Percentiles rank a stretch among this genome's conserved stretches.
These are phyloP conservation scores for Cotesia vestalis DNA, from an alignment of 1,140 invertebrate species.

Conservation along the genomic window DNA sequence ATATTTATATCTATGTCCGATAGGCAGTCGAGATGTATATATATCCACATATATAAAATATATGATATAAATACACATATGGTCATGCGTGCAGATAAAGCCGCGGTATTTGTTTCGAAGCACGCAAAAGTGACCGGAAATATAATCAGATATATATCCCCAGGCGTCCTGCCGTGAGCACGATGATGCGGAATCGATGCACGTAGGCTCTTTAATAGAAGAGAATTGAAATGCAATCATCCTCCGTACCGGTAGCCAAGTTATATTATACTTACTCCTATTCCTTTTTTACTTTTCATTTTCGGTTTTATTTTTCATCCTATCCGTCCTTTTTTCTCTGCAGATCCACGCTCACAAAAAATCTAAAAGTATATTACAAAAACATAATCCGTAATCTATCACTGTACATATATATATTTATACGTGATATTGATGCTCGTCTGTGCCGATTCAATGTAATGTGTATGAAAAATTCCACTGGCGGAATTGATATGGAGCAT, in stretches of 20 bases:
- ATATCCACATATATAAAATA: no score
- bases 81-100: constrained; percentile 15
- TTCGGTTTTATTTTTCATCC: background rate
- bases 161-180: constrained; percentile 10
- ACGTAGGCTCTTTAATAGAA: constrained; percentile 39
- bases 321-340: constrained; percentile 6
- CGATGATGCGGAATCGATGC: constrained; percentile 33
- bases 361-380: background rate
- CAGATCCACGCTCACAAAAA: background rate
- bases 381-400: constrained; percentile 23
- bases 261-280: constrained; percentile 11
- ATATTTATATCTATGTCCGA: no score
- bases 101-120: constrained; percentile 3
- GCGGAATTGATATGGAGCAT: no score
- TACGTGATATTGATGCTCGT: constrained; percentile 3
- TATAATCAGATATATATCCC: constrained; percentile 24
- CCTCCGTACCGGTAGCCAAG: constrained; percentile 33
- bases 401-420: no score
- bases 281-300: constrained; percentile 16
- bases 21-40: no score
- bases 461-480: no score
- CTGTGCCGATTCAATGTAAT: background rate
- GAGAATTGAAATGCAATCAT: constrained; percentile 40
- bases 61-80: background rate
- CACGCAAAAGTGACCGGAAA: constrained; percentile 30